Conservation (phyloP, 2,888 invertebrate species). For the Hypena proboscidalis region DNA sequence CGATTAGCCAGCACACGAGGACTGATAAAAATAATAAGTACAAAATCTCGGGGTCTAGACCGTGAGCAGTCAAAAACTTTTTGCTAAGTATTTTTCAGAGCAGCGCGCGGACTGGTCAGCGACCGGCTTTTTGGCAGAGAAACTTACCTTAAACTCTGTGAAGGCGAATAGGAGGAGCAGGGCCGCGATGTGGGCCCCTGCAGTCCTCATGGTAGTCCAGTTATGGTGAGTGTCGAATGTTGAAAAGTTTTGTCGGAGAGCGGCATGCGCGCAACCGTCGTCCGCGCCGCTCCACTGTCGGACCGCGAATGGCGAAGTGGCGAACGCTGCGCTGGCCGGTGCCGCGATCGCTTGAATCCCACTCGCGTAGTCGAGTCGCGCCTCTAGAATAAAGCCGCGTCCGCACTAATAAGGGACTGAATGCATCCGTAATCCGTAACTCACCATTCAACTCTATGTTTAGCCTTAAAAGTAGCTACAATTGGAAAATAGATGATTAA, state of each 20-base stretch:
- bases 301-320: conserved; percentile 66
- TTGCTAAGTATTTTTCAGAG: conserved; percentile 46
- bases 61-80: conserved; percentile 43
- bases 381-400: no score
- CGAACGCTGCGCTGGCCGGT: conserved; percentile 13
- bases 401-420: no score
- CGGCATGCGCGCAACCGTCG: conserved; percentile 64
- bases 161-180: conserved; percentile 58
- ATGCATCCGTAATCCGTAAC: no score
- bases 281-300: conserved; percentile 70
- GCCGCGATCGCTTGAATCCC: no score
- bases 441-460: no score
- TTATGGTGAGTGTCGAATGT: conserved; percentile 49
- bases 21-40: conserved; percentile 29
- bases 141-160: conserved; percentile 52
- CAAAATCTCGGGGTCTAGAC: conserved; percentile 28
- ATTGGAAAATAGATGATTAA: no score
- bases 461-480: no score
- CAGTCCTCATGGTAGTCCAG: conserved; percentile 65
- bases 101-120: conserved; percentile 19
- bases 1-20: conserved; percentile 15
- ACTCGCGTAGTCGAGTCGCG: no score
- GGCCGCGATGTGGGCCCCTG: conserved; percentile 56
- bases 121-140: conserved; percentile 18
- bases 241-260: conserved; percentile 60